Conservation (phyloP, 1,140 invertebrate species). For the Mycetomoellerius zeteki region DNA sequence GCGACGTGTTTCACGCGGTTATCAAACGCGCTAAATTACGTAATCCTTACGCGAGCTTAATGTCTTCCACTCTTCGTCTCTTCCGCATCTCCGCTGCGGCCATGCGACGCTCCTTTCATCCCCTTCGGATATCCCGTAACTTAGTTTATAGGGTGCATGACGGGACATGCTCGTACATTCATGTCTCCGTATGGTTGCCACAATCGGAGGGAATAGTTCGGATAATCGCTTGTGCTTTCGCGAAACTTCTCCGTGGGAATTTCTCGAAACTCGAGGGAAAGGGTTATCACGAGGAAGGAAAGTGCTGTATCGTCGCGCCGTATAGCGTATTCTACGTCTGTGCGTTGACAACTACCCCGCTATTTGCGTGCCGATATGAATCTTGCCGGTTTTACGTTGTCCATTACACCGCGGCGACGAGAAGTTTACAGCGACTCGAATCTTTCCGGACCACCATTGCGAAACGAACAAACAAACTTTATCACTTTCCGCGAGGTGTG, state of each 20-base stretch:
- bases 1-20: conserved; percentile 32
- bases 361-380: conserved; percentile 14
- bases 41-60: conserved; percentile 49
- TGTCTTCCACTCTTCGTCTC: not conserved
- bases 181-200: conserved; percentile 63
- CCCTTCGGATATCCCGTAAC: conserved; percentile 48
- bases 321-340: not conserved
- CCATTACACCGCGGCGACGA: not conserved
- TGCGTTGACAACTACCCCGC: not conserved
- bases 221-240: conserved; percentile 68
- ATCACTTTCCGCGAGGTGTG: not conserved
- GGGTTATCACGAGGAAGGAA: conserved; percentile 52
- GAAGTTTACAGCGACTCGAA: not conserved
- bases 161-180: conserved; percentile 41
- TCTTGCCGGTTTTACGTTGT: conserved; percentile 25
- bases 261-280: conserved; percentile 45
- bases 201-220: conserved; percentile 66
- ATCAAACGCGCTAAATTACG: conserved; percentile 53
- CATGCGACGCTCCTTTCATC: not conserved
- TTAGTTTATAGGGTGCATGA: conserved; percentile 51
- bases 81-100: not conserved
- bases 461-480: conserved; percentile 7
- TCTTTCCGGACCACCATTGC: not conserved
- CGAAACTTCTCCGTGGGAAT: conserved; percentile 68
- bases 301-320: conserved; percentile 18